phyloP scores from a whole-genome alignment of 2,888 invertebrate species.

The Mesorhabditis spiculigera region DNA sequence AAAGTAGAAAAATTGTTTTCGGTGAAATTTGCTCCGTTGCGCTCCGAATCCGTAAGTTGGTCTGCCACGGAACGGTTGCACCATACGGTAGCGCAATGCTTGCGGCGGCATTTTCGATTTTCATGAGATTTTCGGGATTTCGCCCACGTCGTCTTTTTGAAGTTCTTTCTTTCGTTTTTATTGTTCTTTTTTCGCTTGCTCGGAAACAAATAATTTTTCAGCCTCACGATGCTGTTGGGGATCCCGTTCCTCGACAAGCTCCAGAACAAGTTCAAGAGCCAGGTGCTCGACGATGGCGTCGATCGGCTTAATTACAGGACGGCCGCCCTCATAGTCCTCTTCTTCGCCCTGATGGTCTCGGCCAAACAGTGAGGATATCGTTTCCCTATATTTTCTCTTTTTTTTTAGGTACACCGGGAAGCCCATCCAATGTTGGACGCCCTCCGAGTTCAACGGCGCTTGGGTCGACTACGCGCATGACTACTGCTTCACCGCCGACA shows the following conservation, averaged over 20 bases:
- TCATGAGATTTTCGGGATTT: too few relatives aligned
- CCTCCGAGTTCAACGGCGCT: constrained; percentile 18
- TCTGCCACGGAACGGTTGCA: too few relatives aligned
- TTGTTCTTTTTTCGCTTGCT: not conserved
- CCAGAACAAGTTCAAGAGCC: not conserved
- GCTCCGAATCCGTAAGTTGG: too few relatives aligned
- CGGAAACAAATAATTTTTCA: not conserved
- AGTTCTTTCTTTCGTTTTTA: too few relatives aligned
- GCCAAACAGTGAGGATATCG: not conserved
- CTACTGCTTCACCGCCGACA: constrained; percentile 18
- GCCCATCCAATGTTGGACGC: constrained; percentile 29
- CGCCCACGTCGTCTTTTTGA: too few relatives aligned
- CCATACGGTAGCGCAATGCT: too few relatives aligned
- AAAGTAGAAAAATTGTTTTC: too few relatives aligned
- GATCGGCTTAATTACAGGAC: constrained; percentile 4
- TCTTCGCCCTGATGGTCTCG: constrained; percentile 1
- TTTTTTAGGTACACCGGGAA: constrained; percentile 17
- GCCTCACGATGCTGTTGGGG: not conserved
- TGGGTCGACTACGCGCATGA: constrained; percentile 33
- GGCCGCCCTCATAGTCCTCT: not conserved
- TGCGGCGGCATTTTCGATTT: too few relatives aligned
- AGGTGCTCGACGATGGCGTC: not conserved
- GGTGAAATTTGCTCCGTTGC: too few relatives aligned
- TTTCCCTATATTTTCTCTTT: not conserved
- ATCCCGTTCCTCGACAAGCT: not conserved